Evolutionary conservation across 2,888 invertebrate species (phyloP), one percentile per base, ranked within the genome.

Genomic region (Pogonocherus hispidulus): DNA sequence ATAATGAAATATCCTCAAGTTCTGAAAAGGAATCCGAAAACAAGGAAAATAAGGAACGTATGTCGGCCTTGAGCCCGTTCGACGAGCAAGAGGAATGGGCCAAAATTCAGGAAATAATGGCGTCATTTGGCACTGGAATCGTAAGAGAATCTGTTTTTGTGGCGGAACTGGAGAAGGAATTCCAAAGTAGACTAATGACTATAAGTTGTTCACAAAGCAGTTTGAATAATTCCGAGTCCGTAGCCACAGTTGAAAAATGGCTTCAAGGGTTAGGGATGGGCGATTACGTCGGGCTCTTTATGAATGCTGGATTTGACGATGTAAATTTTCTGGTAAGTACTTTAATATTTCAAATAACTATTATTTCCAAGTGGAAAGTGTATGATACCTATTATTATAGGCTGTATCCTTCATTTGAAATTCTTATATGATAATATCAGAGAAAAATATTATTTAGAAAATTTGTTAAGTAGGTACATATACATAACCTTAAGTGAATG

Each of bases 61-160:
- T 88, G 71, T 88, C 89, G 63, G 89, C 94, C 76, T 89, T 96
- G 78, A 95, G 95, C 82, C 95, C 96, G 1, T 96, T 96, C 85
- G 95, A 97, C 87, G 96, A 97, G 83, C 92, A 94, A 86, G 96
- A 96, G 86, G 97, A 98, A 87, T 97, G 98, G 95, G 95, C 95
- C 20, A 95, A 97, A 87, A 97, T 98, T 80, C 95, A 95, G 54
- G 96, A 97, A 86, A 97, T 97, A 80, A 95, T 98, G 93, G 96
- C 96, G 47, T 95, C 96, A 1, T 95, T 98, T 82, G 96, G 97
- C 69, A 94, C 93, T 74, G 94, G 93, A 65, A 89, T 94, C 35
- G 91, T 94, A 11, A 86, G 92, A 18, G 93, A 93, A 82, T 93
- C 92, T 0, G 92, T 93, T 16, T 93, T 93, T 84, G 93, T 93